phyloP scores from a whole-genome alignment of 2,888 invertebrate genomes.

The Drosophila paranaensis region DNA sequence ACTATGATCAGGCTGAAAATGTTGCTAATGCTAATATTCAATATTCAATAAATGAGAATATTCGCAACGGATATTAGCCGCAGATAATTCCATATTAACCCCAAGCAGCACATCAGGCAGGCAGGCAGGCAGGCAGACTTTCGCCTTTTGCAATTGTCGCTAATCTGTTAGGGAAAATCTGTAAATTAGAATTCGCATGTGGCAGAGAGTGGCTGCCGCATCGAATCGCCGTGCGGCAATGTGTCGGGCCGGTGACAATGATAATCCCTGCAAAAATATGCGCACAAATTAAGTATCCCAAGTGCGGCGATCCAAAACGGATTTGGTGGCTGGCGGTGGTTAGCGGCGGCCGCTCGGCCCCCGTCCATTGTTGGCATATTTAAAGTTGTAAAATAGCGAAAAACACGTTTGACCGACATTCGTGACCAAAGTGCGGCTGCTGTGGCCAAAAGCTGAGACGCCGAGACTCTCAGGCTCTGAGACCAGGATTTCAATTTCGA shows the following conservation, averaged over 20 bases:
- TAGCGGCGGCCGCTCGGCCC: constrained; percentile 14
- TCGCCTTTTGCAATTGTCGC: constrained; percentile 32
- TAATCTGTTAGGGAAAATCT: constrained; percentile 40
- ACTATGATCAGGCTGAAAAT: not conserved
- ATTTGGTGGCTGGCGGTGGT: constrained; percentile 27
- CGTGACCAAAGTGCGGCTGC: constrained; percentile 73
- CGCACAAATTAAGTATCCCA: constrained; percentile 77
- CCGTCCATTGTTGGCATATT: constrained; percentile 77
- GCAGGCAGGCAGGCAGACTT: constrained; percentile 27
- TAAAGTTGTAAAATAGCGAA: constrained; percentile 80
- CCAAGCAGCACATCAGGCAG: not conserved
- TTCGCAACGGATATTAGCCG: constrained; percentile 20
- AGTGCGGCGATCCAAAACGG: constrained; percentile 43
- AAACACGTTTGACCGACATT: constrained; percentile 80
- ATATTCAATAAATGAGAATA: constrained; percentile 10
- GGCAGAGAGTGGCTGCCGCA: constrained; percentile 43
- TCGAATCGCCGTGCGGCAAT: constrained; percentile 44
- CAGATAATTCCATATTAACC: constrained; percentile 52
- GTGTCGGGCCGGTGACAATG: constrained; percentile 58
- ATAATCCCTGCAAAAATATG: constrained; percentile 78
- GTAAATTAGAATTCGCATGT: constrained; percentile 58
- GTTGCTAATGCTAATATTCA: not conserved
- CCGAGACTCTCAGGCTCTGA: constrained; percentile 3
- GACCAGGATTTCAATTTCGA: constrained; percentile 74
- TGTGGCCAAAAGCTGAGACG: constrained; percentile 28